phyloP scores from a whole-genome alignment of 2,888 invertebrate species.

The Gnatocerus cornutus region DNA sequence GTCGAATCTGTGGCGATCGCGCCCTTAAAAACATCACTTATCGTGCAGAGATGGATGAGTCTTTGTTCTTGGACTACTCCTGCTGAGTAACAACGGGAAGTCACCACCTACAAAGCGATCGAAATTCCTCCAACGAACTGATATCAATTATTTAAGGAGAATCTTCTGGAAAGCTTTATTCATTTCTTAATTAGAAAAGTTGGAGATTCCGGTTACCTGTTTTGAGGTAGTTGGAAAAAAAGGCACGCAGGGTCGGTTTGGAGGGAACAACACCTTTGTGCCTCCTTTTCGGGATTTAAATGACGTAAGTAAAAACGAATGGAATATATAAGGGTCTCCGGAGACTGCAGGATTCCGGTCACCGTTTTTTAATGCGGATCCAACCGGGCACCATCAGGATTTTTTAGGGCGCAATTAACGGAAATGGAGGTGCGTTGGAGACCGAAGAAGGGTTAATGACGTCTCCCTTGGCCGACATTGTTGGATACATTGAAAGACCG shows the following conservation, averaged over 20 bases:
- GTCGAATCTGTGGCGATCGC: slow-evolving; percentile 24
- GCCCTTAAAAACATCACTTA: slow-evolving; percentile 30
- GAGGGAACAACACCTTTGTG: slow-evolving; percentile 29
- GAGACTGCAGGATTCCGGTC: slow-evolving; percentile 41
- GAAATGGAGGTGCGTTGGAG: slow-evolving; percentile 29
- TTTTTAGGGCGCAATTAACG: slow-evolving; percentile 32
- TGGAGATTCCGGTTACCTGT: slow-evolving; percentile 17
- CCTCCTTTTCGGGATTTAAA: slow-evolving; percentile 32
- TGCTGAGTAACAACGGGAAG: slow-evolving; percentile 31
- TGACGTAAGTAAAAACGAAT: slow-evolving; percentile 36
- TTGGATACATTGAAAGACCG: slow-evolving; percentile 34
- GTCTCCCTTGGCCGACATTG: slow-evolving; percentile 24
- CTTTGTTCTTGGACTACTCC: slow-evolving; percentile 36
- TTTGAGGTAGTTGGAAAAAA: slow-evolving; percentile 18
- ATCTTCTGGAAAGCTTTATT: slow-evolving; percentile 2
- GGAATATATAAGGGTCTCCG: slow-evolving; percentile 33
- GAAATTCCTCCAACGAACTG: not conserved
- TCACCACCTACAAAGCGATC: slow-evolving; percentile 10
- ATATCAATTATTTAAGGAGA: slow-evolving; percentile 17
- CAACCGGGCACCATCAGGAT: slow-evolving; percentile 32
- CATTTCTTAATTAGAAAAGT: slow-evolving; percentile 35
- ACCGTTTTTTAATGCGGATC: slow-evolving; percentile 38
- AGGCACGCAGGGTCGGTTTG: slow-evolving; percentile 10
- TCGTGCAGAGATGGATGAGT: slow-evolving; percentile 26
- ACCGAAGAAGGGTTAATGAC: slow-evolving; percentile 23